Conservation (phyloP, 2,888 invertebrate species). For the Xylophagus ater region DNA sequence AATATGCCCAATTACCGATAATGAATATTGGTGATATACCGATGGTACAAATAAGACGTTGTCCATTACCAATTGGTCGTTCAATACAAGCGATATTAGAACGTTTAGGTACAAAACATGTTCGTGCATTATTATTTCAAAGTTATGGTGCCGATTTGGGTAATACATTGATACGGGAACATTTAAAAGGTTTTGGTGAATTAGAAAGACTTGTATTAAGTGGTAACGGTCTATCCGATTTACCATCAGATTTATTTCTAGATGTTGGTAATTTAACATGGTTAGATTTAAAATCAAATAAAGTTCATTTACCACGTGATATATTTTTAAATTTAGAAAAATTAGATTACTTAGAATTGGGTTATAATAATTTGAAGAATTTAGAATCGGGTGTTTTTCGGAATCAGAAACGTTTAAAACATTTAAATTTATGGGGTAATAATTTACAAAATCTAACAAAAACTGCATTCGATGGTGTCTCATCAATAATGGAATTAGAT, state of each 20-base stretch:
- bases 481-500: constrained; percentile 53
- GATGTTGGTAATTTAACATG: constrained; percentile 50
- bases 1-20: constrained; percentile 29
- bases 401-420: constrained; percentile 46
- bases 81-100: constrained; percentile 36
- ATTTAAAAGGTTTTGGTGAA: constrained; percentile 47
- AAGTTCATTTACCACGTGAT: constrained; percentile 45
- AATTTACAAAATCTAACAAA: constrained; percentile 50
- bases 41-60: constrained; percentile 32
- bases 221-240: constrained; percentile 48
- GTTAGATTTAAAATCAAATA: constrained; percentile 52
- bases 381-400: constrained; percentile 51
- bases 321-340: constrained; percentile 46
- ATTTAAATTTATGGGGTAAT: constrained; percentile 60
- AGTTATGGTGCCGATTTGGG: constrained; percentile 41
- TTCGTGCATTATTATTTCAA: constrained; percentile 43
- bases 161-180: constrained; percentile 46
- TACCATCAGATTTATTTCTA: constrained; percentile 50
- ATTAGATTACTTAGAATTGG: constrained; percentile 52
- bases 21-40: constrained; percentile 29
- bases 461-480: constrained; percentile 51
- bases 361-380: constrained; percentile 51
- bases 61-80: constrained; percentile 36
- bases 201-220: constrained; percentile 47
- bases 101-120: constrained; percentile 30